Base-by-base conservation (phyloP, 1,140 invertebrate species). In the Sitophilus oryzae region DNA sequence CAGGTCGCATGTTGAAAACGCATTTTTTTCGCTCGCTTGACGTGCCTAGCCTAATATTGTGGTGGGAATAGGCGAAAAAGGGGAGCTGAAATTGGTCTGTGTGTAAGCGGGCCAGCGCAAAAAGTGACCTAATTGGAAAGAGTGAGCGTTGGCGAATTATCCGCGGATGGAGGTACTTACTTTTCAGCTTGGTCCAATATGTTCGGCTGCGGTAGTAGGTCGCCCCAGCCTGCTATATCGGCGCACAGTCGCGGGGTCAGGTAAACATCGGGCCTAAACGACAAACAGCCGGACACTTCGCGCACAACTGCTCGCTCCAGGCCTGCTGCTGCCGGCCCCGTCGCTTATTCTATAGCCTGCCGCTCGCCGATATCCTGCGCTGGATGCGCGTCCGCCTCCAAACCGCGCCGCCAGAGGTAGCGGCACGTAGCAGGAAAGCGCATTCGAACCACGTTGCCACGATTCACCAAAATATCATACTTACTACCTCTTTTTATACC, bases 171-270 rank as follows among this genome's bases (percentile, higher is more conserved):
- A 48, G 23, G 50, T 47, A 55, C 52, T 55, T 49, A 55, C 52
- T 55, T 55, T 54, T 55, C 46, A 48, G 36, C 46, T 55, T 55
- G 44, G 44, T 55, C 52, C 52, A 55, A 55, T 55, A 55, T 54
- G 20, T 38, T 55, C 18, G 44, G 52, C 52, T 48, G 35, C 52
- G 52, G 36, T 55, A 55, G 52, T 55, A 46, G 52, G 52, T 55
- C 52, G 52, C 52, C 52, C 52, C 52, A 49, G 52, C 46, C 52
- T 55, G 14, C 22, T 55, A 22, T 43, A 42, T 41, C 25, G 52
- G 52, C 43, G 52, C 52, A 55, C 44, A 55, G 52, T 55, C 38
- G 45, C 46, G 45, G 52, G 45, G 52, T 55, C 52, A 55, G 52
- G 52, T 55, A 48, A 55, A 55, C 52, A 55, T 55, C 46, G 52